A percentile compares a stretch with the other conserved stretches of the same genome.
These are phyloP conservation scores for Reticulitermes lucifugus DNA, from an alignment of 2,888 invertebrate species.

Conservation along the genomic window DNA sequence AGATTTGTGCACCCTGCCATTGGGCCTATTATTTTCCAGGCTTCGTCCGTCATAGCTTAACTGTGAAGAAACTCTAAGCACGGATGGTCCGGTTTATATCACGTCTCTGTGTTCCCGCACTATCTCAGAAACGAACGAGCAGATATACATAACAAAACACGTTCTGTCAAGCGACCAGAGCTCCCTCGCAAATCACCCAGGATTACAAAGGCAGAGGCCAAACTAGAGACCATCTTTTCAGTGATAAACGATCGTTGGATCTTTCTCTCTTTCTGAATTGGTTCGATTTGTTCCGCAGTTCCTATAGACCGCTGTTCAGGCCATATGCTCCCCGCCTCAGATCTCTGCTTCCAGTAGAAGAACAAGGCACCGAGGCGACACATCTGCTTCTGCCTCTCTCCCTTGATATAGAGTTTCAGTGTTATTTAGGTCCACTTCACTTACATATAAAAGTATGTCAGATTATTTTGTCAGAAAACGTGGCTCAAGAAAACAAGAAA, in stretches of 20 bases:
- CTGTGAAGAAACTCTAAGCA: not conserved
- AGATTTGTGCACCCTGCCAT: too few species aligned
- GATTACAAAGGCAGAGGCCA: not conserved
- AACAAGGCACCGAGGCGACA: too few species aligned
- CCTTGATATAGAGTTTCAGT: too few species aligned
- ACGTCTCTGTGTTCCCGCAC: too few species aligned
- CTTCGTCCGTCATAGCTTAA: not conserved
- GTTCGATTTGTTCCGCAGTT: not conserved
- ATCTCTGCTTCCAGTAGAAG: not conserved
- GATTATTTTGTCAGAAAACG: too few species aligned
- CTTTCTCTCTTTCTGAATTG: not conserved
- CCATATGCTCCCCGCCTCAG: not conserved
- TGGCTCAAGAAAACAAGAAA: too few species aligned
- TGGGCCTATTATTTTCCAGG: too few species aligned
- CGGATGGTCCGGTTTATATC: not conserved
- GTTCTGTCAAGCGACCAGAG: not conserved
- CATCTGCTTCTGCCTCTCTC: too few species aligned
- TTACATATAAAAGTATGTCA: too few species aligned
- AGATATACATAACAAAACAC: not conserved
- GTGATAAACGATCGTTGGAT: constrained; percentile 1
- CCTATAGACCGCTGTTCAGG: not conserved
- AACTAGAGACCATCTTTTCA: not conserved
- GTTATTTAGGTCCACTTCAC: too few species aligned
- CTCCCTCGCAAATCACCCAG: constrained; percentile 9
- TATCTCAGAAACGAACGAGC: not conserved